A percentile compares a stretch with the other conserved stretches of the same genome.
Evolutionary conservation across 2,113 vertebrate genomes (phyloP).

Genomic region (Dicrurus megarhynchus): DNA sequence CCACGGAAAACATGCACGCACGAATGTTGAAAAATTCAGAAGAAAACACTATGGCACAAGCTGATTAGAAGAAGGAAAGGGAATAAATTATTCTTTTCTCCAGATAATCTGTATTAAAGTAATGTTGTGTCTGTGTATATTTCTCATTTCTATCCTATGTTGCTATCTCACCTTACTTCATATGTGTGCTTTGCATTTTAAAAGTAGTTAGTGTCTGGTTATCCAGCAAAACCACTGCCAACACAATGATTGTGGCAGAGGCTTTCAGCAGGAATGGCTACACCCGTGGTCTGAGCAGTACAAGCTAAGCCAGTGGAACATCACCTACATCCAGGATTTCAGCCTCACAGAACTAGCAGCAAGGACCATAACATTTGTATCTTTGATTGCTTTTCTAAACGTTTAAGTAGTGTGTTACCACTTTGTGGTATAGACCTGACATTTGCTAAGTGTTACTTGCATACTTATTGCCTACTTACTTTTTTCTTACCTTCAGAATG

Average conservation of each 20-base stretch:
- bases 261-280: neutral
- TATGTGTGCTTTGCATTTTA: neutral
- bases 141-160: neutral
- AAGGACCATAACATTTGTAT: neutral
- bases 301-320: neutral
- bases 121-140: neutral
- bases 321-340: neutral
- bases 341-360: neutral
- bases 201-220: neutral
- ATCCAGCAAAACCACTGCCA: neutral
- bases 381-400: neutral
- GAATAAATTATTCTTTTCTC: neutral
- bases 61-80: neutral
- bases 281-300: neutral
- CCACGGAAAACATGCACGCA: neutral
- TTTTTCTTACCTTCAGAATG: neutral
- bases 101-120: neutral
- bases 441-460: neutral
- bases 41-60: neutral
- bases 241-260: neutral
- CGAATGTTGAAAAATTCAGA: accelerated
- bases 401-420: neutral
- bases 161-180: neutral
- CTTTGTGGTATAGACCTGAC: neutral
- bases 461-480: accelerated